Conservation (phyloP, 1,140 invertebrate species). For the Dendroctonus ponderosae region DNA sequence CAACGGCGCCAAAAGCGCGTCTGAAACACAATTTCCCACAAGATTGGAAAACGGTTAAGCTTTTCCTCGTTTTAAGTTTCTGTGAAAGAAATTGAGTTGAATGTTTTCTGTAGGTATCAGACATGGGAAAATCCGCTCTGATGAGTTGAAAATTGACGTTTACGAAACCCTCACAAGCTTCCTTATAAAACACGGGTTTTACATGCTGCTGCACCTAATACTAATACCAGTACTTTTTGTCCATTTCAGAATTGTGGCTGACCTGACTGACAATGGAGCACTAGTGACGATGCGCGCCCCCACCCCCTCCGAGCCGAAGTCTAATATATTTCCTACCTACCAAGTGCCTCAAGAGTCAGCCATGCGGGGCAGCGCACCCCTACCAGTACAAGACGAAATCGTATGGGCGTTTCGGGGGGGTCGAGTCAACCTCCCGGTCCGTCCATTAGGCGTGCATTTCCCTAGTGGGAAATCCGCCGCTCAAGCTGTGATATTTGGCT, state of each 20-base stretch:
- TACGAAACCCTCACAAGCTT: too few species aligned
- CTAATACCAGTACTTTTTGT: too few species aligned
- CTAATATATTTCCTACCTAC: constrained; percentile 52
- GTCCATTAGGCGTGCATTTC: constrained; percentile 44
- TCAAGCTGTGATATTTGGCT: constrained; percentile 75
- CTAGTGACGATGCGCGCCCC: constrained; percentile 51
- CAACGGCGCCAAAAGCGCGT: too few species aligned
- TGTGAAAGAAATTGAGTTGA: too few species aligned
- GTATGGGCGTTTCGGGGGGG: constrained; percentile 49
- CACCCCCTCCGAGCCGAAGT: constrained; percentile 51
- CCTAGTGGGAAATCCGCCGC: constrained; percentile 43
- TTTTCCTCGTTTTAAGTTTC: too few species aligned
- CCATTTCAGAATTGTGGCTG: constrained; percentile 42
- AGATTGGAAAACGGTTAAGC: too few species aligned
- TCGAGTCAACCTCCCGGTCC: constrained; percentile 52
- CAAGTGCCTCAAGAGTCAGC: constrained; percentile 53
- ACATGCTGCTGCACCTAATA: too few species aligned
- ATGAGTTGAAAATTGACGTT: too few species aligned
- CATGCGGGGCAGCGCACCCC: constrained; percentile 52
- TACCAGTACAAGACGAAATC: constrained; percentile 46
- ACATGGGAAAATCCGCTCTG: too few species aligned
- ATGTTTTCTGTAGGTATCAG: too few species aligned
- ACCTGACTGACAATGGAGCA: constrained; percentile 53
- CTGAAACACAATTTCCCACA: too few species aligned
- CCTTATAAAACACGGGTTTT: too few species aligned